Percentiles rank a stretch among this genome's conserved stretches.
Conservation (phyloP, 2,113 vertebrate species). For the cattle (Bos taurus) region DNA sequence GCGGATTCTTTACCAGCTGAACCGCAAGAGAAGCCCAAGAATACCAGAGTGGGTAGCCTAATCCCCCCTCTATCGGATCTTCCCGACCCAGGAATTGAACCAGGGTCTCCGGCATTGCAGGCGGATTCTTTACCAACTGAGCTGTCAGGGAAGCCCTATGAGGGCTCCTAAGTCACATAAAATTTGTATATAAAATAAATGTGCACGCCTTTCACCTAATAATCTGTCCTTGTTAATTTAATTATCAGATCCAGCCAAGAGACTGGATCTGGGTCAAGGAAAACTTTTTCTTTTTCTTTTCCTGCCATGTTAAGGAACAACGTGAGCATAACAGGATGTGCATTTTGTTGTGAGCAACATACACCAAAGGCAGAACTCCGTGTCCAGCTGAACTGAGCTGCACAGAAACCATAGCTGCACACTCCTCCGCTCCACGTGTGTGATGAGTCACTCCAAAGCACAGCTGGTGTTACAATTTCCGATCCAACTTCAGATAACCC, state of each 20-base stretch:
- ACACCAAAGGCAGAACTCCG: neutral
- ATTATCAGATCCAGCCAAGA: neutral
- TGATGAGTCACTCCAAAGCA: neutral
- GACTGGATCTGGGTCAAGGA: neutral
- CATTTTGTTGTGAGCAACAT: neutral
- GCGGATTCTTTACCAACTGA: neutral
- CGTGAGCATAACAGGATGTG: neutral
- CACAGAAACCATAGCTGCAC: neutral
- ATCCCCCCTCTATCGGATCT: neutral
- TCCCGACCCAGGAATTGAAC: neutral
- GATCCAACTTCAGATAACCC: neutral
- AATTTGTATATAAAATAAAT: neutral
- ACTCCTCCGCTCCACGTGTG: neutral
- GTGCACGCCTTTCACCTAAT: neutral
- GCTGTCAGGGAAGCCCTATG: neutral
- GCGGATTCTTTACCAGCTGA: neutral
- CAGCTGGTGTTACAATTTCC: neutral
- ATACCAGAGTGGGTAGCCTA: neutral
- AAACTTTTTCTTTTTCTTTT: neutral
- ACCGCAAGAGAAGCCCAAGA: neutral
- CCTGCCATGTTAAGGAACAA: neutral
- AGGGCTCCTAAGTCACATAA: neutral
- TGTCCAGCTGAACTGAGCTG: neutral
- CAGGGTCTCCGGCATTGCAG: rapidly evolving
- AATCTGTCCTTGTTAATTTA: neutral